phyloP scores from a whole-genome alignment of 2,797 vertebrate species.

The Galago senegalensis region DNA sequence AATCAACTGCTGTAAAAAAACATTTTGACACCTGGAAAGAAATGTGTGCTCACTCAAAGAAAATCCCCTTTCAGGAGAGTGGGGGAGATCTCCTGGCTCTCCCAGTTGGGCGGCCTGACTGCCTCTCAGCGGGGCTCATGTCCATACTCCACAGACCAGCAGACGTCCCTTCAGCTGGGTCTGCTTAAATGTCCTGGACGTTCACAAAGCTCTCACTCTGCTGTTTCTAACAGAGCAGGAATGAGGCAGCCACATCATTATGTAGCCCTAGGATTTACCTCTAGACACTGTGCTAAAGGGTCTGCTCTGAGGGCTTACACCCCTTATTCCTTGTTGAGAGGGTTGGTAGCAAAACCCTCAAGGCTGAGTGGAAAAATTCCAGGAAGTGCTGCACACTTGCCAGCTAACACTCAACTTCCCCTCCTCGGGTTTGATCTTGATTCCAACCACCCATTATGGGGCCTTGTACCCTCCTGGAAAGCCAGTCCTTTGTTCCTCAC shows the following conservation, averaged over 20 bases:
- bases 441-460: background rate
- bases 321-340: background rate
- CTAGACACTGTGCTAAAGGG: background rate
- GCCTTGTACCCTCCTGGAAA: background rate
- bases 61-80: background rate
- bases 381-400: background rate
- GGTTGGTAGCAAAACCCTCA: background rate
- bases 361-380: background rate
- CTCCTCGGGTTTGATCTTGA: background rate
- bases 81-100: background rate
- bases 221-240: background rate
- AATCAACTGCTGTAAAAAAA: background rate
- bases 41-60: background rate
- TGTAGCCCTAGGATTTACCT: background rate
- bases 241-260: background rate
- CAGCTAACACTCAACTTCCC: background rate
- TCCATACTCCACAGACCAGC: background rate
- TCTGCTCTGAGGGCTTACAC: background rate
- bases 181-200: too few relatives aligned
- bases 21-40: background rate
- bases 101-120: background rate
- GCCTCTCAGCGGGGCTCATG: background rate
- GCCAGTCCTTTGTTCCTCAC: background rate
- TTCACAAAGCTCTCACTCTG: background rate
- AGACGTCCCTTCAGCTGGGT: fast-evolving